phyloP scores from a whole-genome alignment of 2,888 invertebrate genomes.

The Pantelozetes paolii region DNA sequence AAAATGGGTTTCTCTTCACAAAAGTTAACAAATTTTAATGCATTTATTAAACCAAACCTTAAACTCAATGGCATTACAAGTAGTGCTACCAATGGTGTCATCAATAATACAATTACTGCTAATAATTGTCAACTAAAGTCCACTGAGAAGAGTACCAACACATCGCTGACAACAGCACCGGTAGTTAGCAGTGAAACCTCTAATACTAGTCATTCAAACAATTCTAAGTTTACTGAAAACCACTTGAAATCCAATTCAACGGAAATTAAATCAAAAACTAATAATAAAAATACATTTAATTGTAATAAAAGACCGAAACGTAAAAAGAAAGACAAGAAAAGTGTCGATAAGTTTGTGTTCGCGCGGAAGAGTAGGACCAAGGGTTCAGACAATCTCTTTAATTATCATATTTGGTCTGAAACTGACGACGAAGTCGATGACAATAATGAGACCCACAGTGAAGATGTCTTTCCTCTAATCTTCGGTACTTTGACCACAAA shows the following conservation, averaged over 20 bases:
- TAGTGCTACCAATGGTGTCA: not conserved
- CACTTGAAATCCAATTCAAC: not conserved
- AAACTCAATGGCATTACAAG: conserved; percentile 1
- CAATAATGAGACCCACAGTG: too few species aligned
- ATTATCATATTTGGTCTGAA: conserved; percentile 15
- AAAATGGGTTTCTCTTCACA: not conserved
- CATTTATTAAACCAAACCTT: conserved; percentile 14
- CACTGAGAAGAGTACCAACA: not conserved
- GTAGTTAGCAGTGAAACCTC: conserved; percentile 12
- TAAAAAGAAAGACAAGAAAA: conserved; percentile 15
- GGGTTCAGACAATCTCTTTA: not conserved
- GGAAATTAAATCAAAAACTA: not conserved
- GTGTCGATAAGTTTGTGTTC: conserved; percentile 14
- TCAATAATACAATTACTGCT: not conserved
- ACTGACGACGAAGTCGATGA: conserved; percentile 1
- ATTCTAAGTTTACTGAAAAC: not conserved
- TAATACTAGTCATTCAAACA: conserved; percentile 17
- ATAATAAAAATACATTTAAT: not conserved
- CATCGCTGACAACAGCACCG: not conserved
- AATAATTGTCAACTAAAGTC: not conserved
- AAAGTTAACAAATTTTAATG: not conserved
- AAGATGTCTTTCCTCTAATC: not conserved
- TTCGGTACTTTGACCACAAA: conserved; percentile 9
- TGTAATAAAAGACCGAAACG: not conserved
- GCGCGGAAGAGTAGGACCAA: conserved; percentile 3